Base-by-base conservation (phyloP, 2,888 invertebrate genomes). In the Erebia palarica region DNA sequence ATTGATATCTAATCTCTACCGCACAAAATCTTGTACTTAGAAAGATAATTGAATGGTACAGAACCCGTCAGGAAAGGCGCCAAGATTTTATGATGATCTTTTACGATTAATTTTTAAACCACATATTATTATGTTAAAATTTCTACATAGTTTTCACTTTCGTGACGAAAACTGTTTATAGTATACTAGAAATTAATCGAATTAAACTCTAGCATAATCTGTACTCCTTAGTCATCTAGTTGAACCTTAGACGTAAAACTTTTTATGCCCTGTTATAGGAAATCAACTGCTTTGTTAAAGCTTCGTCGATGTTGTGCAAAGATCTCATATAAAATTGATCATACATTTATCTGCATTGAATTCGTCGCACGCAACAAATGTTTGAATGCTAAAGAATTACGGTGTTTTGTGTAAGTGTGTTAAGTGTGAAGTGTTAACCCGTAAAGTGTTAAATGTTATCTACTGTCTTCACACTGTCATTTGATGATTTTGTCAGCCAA, bases 261-360 rank as follows among this genome's bases (percentile, higher is more conserved):
- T 59, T 1, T 9, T 14, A 10, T 63, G 11, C 27, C 21, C 42
- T 49, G 55, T n/a, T n/a, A n/a, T 71, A 68, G 68, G 47, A 64
- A 36, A 47, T 68, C 80, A 82, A 79, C 80, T 80, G 89, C 89
- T 89, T 89, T 83, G 80, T 88, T 85, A 75, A 84, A 84, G 90
- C 89, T 91, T 90, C 81, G 77, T 90, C 88, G 77, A 81, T 90
- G 89, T 89, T 88, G 88, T 89, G 76, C 59, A 68, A 67, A 13
- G 49, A 65, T 10, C n/a, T 58, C 21, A 27, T 27, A 16, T 51
- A 4, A 42, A 42, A 60, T n/a, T 44, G 16, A 14, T 5, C 49
- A 47, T 21, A 49, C 18, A 49, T 61, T 21, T 49, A 49, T 49
- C 21, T 16, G 47, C 21, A 47, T 14, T 21, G 21, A 63, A 21